Evolutionary conservation across 1,140 invertebrate species (phyloP).

Genomic region (Batillaria attramentaria): DNA sequence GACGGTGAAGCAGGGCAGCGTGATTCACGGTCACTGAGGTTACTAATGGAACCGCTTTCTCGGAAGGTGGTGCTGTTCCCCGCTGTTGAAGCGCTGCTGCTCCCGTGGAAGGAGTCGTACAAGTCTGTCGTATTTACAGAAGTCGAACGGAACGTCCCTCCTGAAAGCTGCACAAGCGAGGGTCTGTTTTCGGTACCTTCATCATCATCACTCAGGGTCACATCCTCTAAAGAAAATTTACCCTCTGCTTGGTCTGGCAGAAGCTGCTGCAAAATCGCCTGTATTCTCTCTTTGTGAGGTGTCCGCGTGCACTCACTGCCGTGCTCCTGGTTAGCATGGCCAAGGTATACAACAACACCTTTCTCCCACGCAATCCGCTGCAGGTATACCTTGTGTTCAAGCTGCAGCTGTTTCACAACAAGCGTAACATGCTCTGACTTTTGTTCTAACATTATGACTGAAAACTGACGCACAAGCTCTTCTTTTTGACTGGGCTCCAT

Average conservation of each 20-base stretch:
- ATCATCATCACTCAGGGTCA: not conserved
- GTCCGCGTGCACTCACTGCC: not conserved
- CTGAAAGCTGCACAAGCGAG: too few species aligned
- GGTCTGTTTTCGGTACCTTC: too few species aligned
- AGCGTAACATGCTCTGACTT: too few species aligned
- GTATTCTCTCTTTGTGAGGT: not conserved
- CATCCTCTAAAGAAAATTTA: not conserved
- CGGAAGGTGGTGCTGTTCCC: too few species aligned
- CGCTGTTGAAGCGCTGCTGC: too few species aligned
- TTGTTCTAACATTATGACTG: too few species aligned
- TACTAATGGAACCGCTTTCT: too few species aligned
- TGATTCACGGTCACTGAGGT: too few species aligned
- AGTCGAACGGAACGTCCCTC: too few species aligned
- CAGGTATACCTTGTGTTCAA: not conserved
- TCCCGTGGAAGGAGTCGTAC: too few species aligned
- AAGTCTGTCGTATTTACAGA: too few species aligned
- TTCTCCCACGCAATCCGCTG: slow-evolving; percentile 10
- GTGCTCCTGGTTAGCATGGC: not conserved
- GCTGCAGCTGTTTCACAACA: not conserved
- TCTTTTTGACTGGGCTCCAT: not conserved
- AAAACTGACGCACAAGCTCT: not conserved
- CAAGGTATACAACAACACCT: slow-evolving; percentile 6
- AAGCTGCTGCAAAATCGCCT: not conserved
- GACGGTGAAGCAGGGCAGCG: too few species aligned
- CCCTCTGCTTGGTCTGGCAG: not conserved